Percentiles rank a stretch among this genome's conserved stretches.
phyloP scores from a whole-genome alignment of 1,140 invertebrate genomes.

The Thaumetopoea pityocampa region DNA sequence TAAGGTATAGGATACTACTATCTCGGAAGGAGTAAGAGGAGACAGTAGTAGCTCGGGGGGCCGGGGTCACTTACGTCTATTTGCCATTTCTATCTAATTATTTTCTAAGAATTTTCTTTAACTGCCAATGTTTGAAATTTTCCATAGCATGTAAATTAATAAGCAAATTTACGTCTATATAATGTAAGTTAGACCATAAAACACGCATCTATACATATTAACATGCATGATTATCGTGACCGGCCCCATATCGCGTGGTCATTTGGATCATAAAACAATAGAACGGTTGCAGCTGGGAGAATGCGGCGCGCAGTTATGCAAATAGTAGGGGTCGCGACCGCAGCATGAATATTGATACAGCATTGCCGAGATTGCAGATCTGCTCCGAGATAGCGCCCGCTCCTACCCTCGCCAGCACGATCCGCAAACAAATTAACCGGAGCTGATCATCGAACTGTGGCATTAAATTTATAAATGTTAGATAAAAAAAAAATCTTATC shows the following conservation, averaged over 20 bases:
- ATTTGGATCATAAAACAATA: slow-evolving; percentile 75
- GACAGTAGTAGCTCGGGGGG: too few relatives aligned
- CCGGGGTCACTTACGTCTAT: too few relatives aligned
- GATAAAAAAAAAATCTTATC: slow-evolving; percentile 19
- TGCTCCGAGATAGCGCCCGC: slow-evolving; percentile 48
- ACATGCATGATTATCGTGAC: slow-evolving; percentile 56
- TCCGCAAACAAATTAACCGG: slow-evolving; percentile 59
- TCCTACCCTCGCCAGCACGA: slow-evolving; percentile 62
- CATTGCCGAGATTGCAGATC: slow-evolving; percentile 70
- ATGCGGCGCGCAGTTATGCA: slow-evolving; percentile 70
- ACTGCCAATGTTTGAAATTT: too few relatives aligned
- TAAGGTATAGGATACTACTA: too few relatives aligned
- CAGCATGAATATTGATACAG: slow-evolving; percentile 73
- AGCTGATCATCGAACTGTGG: slow-evolving; percentile 52
- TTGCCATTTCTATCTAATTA: too few relatives aligned
- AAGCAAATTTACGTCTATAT: slow-evolving; percentile 6
- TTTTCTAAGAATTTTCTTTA: too few relatives aligned
- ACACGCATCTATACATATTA: slow-evolving; percentile 20
- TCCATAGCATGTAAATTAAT: not conserved
- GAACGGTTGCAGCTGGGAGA: slow-evolving; percentile 63
- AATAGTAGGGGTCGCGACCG: slow-evolving; percentile 68
- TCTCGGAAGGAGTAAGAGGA: too few relatives aligned
- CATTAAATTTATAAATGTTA: slow-evolving; percentile 29
- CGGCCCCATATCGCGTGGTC: slow-evolving; percentile 61
- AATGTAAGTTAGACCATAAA: slow-evolving; percentile 12